Evolutionary conservation across 1,140 invertebrate species (phyloP).

Genomic region (Wiebesia pumilae): DNA sequence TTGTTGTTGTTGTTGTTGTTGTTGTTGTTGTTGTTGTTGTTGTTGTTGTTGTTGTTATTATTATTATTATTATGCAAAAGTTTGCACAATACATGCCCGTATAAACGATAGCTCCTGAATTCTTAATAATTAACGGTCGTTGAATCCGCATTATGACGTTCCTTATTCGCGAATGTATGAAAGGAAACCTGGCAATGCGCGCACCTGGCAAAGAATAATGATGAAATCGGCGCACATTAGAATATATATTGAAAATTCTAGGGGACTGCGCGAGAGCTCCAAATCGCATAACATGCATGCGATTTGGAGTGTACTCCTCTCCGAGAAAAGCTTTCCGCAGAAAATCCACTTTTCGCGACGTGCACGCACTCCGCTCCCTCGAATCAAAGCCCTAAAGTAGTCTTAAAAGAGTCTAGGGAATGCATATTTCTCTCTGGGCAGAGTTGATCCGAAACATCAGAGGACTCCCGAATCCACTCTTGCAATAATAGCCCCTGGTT

Average conservation of each 20-base stretch:
- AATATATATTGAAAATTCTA: constrained; percentile 2
- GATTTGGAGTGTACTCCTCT: too few relatives aligned
- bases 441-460: neutral
- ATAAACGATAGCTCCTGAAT: neutral
- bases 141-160: neutral
- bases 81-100: too few relatives aligned
- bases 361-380: neutral
- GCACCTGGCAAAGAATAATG: neutral
- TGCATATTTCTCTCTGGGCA: neutral
- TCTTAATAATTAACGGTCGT: neutral
- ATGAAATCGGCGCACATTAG: neutral
- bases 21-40: too few relatives aligned
- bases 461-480: neutral
- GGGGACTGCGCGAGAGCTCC: too few relatives aligned
- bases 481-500: neutral
- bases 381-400: neutral
- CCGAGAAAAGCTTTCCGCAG: neutral
- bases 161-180: neutral
- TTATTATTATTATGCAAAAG: too few relatives aligned
- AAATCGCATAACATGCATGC: too few relatives aligned
- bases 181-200: neutral
- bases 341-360: neutral
- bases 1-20: too few relatives aligned
- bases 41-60: too few relatives aligned
- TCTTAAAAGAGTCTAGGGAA: neutral